These are phyloP conservation scores for Fregetta grallaria DNA, from an alignment of 2,113 vertebrate genomes.

Conservation along the genomic window DNA sequence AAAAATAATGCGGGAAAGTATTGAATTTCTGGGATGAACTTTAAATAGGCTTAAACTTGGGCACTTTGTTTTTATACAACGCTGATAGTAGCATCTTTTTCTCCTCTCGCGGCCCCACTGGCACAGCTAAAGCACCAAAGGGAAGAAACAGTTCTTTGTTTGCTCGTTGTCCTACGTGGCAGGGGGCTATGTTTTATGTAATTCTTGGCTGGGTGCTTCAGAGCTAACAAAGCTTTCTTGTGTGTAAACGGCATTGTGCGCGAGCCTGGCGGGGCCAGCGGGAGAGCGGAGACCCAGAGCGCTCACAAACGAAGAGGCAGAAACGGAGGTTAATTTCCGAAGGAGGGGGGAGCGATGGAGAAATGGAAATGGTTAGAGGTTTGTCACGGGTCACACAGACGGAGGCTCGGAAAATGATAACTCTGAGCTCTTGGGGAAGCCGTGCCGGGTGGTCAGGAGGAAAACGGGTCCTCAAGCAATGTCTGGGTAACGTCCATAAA, in stretches of 20 bases:
- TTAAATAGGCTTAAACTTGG: not conserved
- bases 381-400: not conserved
- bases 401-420: fast-evolving
- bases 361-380: not conserved
- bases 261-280: not conserved
- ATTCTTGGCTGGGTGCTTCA: slow-evolving; percentile 54
- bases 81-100: slow-evolving; percentile 20
- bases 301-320: not conserved
- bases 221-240: slow-evolving; percentile 59
- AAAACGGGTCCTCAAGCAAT: not conserved
- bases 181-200: slow-evolving; percentile 58
- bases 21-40: not conserved
- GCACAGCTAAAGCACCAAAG: slow-evolving; percentile 4
- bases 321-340: not conserved
- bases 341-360: not conserved
- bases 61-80: not conserved
- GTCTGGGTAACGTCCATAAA: not conserved
- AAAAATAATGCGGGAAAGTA: not conserved
- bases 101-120: not conserved
- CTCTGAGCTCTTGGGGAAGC: not conserved
- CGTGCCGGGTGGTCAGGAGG: not conserved
- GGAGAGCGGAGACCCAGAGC: not conserved
- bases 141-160: slow-evolving; percentile 61
- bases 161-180: not conserved
- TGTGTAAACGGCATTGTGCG: not conserved